Conservation (phyloP, 2,797 vertebrate genomes). For the Gadopsis marmoratus region DNA sequence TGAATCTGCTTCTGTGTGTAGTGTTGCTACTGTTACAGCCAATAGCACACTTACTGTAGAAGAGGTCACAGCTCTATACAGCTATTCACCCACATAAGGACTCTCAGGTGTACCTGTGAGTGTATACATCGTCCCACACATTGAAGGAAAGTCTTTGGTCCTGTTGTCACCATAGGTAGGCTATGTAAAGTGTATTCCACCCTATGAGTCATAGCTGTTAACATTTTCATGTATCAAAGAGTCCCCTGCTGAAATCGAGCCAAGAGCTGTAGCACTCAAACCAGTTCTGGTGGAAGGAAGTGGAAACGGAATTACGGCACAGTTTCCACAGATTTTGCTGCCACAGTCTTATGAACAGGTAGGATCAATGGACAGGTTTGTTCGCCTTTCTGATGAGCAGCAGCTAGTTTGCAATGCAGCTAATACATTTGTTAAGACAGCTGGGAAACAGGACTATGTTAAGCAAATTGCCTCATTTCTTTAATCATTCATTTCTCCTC, state of each 20-base stretch:
- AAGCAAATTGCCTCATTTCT: too few relatives aligned
- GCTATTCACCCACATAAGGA: constrained; percentile 19
- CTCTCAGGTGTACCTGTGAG: constrained; percentile 7
- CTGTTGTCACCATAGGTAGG: constrained; percentile 1
- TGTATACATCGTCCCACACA: constrained; percentile 6
- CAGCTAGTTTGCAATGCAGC: not conserved
- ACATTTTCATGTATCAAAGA: not conserved
- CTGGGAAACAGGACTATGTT: not conserved
- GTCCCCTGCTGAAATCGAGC: not conserved
- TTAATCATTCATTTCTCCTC: too few relatives aligned
- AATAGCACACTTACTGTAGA: not conserved
- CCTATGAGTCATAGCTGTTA: constrained; percentile 29
- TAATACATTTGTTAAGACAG: not conserved
- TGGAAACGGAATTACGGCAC: not conserved
- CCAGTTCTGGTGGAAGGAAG: not conserved
- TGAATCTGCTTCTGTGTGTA: not conserved
- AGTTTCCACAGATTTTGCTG: not conserved
- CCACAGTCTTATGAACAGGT: too few relatives aligned
- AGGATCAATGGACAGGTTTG: not conserved
- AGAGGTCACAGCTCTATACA: not conserved
- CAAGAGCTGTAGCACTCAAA: not conserved
- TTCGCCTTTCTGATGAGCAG: not conserved
- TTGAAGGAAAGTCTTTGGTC: constrained; percentile 13
- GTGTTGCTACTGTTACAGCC: not conserved
- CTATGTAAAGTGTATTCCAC: not conserved